Conservation (phyloP, 30 jellyfish, hydroid and myxozoan species). For the Catostylus mosaicus region DNA sequence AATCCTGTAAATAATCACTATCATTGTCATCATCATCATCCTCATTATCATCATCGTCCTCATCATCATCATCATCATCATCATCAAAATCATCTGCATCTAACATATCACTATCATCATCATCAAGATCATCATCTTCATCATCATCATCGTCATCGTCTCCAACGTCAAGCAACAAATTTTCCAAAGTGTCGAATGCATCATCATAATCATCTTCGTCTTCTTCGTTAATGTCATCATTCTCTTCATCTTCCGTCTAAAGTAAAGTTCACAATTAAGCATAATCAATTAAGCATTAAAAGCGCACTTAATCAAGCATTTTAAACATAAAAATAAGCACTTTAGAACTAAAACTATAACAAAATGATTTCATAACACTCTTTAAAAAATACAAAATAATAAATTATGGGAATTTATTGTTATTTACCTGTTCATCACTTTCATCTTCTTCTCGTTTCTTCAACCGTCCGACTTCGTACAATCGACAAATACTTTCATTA, state of each 20-base stretch:
- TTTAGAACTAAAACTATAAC: too few relatives aligned
- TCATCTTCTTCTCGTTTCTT: constrained; percentile 82
- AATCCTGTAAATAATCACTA: background rate
- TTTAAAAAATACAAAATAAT: background rate
- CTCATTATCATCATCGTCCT: background rate
- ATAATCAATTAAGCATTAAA: background rate
- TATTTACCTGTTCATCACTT: constrained; percentile 88
- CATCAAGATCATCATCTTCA: constrained; percentile 8
- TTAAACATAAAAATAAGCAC: too few relatives aligned
- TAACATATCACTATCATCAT: background rate
- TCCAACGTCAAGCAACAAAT: constrained; percentile 49
- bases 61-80: constrained; percentile 5
- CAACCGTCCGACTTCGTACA: constrained; percentile 84
- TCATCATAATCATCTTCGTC: constrained; percentile 68
- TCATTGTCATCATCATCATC: constrained; percentile 7
- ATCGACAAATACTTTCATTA: constrained; percentile 79
- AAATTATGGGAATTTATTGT: background rate
- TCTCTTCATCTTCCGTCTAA: constrained; percentile 64
- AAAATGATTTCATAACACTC: too few relatives aligned
- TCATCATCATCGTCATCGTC: constrained; percentile 43
- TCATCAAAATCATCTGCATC: background rate
- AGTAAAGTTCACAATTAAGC: background rate
- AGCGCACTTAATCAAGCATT: background rate
- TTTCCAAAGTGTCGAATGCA: constrained; percentile 62
- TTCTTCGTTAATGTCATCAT: constrained; percentile 24